phyloP scores from a whole-genome alignment of 2,113 vertebrate species.

The Arenaria interpres region DNA sequence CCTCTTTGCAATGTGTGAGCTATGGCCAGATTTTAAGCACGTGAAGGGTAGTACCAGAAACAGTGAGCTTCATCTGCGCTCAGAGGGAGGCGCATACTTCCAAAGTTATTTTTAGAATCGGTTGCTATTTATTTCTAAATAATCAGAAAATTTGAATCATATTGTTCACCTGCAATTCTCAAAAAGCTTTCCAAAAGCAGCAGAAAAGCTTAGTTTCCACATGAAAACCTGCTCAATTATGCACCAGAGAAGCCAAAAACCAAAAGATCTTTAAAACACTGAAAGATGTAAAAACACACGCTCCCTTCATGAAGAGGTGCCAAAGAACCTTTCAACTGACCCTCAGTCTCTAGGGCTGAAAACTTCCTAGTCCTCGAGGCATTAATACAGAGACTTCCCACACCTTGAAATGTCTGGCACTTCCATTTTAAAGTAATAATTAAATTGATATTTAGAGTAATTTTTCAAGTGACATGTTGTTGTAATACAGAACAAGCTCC shows the following conservation, averaged over 20 bases:
- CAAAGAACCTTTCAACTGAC: not conserved
- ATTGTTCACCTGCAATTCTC: not conserved
- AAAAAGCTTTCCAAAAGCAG: not conserved
- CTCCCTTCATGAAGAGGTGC: conserved; percentile 13
- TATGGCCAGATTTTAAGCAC: not conserved
- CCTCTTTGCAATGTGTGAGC: not conserved
- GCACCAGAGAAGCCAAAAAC: not conserved
- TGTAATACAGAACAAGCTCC: not conserved
- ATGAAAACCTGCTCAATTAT: not conserved
- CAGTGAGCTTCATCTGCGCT: not conserved
- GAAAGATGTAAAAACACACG: not conserved
- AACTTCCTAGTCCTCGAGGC: not conserved
- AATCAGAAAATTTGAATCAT: not conserved
- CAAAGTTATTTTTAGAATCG: not conserved
- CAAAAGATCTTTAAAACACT: not conserved
- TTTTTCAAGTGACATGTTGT: not conserved
- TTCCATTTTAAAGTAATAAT: not conserved
- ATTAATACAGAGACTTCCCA: not conserved
- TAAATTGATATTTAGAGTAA: not conserved
- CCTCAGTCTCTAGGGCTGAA: not conserved
- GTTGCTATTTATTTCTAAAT: not conserved
- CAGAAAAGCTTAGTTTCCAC: not conserved
- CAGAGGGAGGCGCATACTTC: not conserved
- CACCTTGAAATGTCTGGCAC: not conserved
- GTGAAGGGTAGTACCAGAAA: not conserved